Evolutionary conservation across 1,140 invertebrate genomes (phyloP).

Genomic region (Conopomorpha cramerella): DNA sequence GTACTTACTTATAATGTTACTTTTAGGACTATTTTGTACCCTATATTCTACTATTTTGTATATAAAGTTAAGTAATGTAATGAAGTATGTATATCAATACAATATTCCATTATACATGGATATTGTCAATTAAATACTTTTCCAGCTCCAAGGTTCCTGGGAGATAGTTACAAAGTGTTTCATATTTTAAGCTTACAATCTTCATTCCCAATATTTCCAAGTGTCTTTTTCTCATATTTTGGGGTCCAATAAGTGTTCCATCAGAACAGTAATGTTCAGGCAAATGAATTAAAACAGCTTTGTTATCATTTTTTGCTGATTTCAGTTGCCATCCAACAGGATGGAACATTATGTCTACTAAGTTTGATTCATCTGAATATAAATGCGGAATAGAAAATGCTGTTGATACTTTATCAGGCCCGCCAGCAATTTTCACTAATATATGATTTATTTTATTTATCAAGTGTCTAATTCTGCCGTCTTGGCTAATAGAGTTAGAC

Average conservation of each 20-base stretch:
- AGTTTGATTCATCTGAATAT: slow-evolving; percentile 63
- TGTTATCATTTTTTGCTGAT: slow-evolving; percentile 39
- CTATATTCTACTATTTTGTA: no score
- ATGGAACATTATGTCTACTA: slow-evolving; percentile 67
- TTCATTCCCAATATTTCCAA: slow-evolving; percentile 67
- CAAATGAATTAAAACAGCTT: slow-evolving; percentile 66
- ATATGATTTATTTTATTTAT: slow-evolving; percentile 51
- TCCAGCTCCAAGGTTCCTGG: no score
- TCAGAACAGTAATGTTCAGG: slow-evolving; percentile 69
- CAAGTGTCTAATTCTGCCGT: slow-evolving; percentile 61
- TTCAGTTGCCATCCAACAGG: slow-evolving; percentile 47
- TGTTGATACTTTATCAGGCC: slow-evolving; percentile 45
- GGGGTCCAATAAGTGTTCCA: slow-evolving; percentile 64
- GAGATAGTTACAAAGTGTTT: slow-evolving; percentile 53
- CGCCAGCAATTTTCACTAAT: slow-evolving; percentile 46
- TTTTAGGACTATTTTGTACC: no score
- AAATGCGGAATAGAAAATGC: slow-evolving; percentile 59
- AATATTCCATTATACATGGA: not conserved
- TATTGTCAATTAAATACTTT: not conserved
- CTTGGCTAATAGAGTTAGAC: slow-evolving; percentile 50
- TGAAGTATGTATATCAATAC: not conserved
- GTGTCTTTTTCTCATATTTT: slow-evolving; percentile 66
- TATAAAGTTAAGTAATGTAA: no score
- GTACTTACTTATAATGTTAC: no score
- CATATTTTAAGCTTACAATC: slow-evolving; percentile 66